Conservation (phyloP, 2,888 invertebrate genomes). For the Lagria hirta region DNA sequence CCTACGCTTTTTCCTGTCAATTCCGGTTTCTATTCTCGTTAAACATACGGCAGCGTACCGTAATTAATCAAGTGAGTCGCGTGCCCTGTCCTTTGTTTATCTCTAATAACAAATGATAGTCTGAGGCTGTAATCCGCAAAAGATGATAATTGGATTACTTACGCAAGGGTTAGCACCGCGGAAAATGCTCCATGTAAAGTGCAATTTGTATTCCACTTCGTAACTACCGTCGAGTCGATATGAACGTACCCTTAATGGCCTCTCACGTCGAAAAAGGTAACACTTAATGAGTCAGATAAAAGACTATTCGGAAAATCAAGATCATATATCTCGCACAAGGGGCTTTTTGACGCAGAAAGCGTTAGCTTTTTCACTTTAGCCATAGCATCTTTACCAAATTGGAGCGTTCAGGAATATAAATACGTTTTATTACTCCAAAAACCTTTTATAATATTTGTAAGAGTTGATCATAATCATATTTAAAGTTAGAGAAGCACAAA, state of each 20-base stretch:
- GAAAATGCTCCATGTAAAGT: constrained; percentile 28
- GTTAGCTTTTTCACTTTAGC: too few species aligned
- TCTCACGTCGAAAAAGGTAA: constrained; percentile 16
- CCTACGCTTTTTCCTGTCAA: constrained; percentile 1
- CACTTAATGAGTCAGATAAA: constrained; percentile 17
- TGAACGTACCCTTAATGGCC: constrained; percentile 1
- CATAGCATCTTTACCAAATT: too few species aligned
- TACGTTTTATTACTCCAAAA: too few species aligned
- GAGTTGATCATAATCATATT: too few species aligned
- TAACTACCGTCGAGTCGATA: constrained; percentile 4
- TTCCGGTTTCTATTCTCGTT: constrained; percentile 2
- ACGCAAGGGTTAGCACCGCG: constrained; percentile 28
- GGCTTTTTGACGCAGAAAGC: too few species aligned
- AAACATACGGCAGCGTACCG: constrained; percentile 3
- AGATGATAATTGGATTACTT: constrained; percentile 33
- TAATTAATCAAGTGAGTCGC: constrained; percentile 29
- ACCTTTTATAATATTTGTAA: too few species aligned
- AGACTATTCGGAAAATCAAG: constrained; percentile 18
- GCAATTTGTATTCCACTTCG: constrained; percentile 15
- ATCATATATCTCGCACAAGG: constrained; percentile 6
- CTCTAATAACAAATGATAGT: constrained; percentile 30
- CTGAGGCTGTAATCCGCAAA: constrained; percentile 29
- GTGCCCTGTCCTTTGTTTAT: constrained; percentile 29
- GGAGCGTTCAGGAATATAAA: too few species aligned
- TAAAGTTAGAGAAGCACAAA: too few species aligned